Evolutionary conservation across 1,140 invertebrate species (phyloP).

Genomic region (Conopomorpha cramerella): DNA sequence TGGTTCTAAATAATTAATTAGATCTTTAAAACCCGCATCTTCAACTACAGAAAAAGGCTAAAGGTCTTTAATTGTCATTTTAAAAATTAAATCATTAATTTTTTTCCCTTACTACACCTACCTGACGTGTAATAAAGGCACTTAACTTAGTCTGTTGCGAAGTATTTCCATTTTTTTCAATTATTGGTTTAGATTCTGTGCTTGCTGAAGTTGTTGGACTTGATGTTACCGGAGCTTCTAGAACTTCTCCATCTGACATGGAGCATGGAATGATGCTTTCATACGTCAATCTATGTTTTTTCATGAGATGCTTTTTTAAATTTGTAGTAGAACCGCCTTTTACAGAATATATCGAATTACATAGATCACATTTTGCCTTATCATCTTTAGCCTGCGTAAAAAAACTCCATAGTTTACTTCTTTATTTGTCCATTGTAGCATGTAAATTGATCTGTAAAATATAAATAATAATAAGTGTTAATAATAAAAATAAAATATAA

Average conservation of each 20-base stretch:
- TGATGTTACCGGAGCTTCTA: neutral
- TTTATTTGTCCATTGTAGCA: neutral
- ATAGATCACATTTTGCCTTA: no score
- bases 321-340: conserved; percentile 4
- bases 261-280: neutral
- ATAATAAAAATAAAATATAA: no score
- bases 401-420: conserved; percentile 1
- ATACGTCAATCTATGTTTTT: conserved; percentile 1
- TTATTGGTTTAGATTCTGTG: neutral
- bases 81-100: conserved; percentile 17
- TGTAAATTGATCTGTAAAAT: no score
- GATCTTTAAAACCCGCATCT: conserved; percentile 16
- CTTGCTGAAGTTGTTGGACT: neutral
- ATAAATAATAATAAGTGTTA: no score
- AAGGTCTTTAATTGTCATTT: conserved; percentile 17
- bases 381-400: no score
- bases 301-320: conserved; percentile 4
- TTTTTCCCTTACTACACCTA: no score
- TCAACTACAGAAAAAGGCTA: conserved; percentile 18
- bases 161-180: neutral
- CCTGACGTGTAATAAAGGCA: neutral
- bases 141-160: neutral
- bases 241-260: no score
- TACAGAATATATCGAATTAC: conserved; percentile 2
- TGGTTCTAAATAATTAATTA: conserved; percentile 18